Evolutionary conservation across 1,140 invertebrate species (phyloP).

Genomic region (Hycleus cichorii): DNA sequence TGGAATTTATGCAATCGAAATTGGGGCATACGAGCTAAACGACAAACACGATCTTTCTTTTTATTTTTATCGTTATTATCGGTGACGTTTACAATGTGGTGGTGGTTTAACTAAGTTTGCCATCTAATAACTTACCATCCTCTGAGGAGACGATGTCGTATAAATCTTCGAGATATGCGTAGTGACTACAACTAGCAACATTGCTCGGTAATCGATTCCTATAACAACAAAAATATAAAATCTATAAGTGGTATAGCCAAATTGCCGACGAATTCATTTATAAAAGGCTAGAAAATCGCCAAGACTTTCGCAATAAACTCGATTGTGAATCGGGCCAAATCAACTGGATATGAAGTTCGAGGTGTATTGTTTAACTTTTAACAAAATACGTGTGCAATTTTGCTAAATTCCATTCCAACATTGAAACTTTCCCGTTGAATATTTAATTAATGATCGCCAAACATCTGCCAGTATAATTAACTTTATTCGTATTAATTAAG

Average conservation of each 20-base stretch:
- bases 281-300: background rate
- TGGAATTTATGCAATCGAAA: too few relatives aligned
- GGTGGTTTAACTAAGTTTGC: too few relatives aligned
- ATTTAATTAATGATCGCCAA: too few relatives aligned
- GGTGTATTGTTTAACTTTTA: background rate
- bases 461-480: too few relatives aligned
- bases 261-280: background rate
- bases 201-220: constrained; percentile 39
- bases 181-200: constrained; percentile 38
- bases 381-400: too few relatives aligned
- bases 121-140: constrained; percentile 22
- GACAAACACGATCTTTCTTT: too few relatives aligned
- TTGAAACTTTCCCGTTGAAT: too few relatives aligned
- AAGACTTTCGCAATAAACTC: background rate
- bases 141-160: constrained; percentile 38
- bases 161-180: constrained; percentile 43
- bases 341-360: background rate
- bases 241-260: background rate
- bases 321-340: background rate
- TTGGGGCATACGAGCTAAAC: too few relatives aligned
- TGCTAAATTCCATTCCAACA: too few relatives aligned
- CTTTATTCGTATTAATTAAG: too few relatives aligned
- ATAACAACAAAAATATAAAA: constrained; percentile 29
- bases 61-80: too few relatives aligned
- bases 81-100: too few relatives aligned